These are phyloP conservation scores for Ligdia adustata DNA, from an alignment of 2,888 invertebrate genomes.

Conservation along the genomic window DNA sequence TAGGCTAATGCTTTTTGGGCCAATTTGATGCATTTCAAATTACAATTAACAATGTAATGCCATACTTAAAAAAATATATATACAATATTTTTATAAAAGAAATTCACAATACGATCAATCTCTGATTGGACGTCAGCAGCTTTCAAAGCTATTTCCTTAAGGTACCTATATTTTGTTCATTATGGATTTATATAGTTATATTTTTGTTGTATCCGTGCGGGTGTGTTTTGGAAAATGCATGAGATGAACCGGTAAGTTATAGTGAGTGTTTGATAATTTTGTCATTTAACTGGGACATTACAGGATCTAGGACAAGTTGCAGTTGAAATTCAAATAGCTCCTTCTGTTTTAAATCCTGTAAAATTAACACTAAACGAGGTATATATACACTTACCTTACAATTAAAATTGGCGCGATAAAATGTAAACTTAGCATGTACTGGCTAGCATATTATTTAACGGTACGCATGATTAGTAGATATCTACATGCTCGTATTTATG, in stretches of 20 bases:
- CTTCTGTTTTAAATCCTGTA: neutral
- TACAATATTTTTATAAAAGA: too few species aligned
- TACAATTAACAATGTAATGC: too few species aligned
- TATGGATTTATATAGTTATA: conserved; percentile 59
- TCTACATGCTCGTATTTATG: too few species aligned
- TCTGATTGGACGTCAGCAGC: conserved; percentile 3
- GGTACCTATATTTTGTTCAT: conserved; percentile 63
- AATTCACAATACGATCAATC: too few species aligned
- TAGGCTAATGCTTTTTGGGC: too few species aligned
- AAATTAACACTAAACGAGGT: too few species aligned
- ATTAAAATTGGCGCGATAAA: too few species aligned
- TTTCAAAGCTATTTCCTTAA: conserved; percentile 10
- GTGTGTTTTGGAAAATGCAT: conserved; percentile 80
- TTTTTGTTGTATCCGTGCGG: conserved; percentile 68
- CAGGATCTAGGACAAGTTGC: conserved; percentile 11
- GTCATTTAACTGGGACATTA: conserved; percentile 2
- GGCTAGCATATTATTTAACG: neutral
- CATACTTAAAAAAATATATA: too few species aligned
- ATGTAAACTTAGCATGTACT: too few species aligned
- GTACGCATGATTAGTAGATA: conserved; percentile 27
- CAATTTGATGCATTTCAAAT: too few species aligned
- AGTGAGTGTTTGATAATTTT: conserved; percentile 39
- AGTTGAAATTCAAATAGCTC: neutral
- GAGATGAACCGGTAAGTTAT: conserved; percentile 62
- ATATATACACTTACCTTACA: too few species aligned